These are phyloP conservation scores for Entomobrya proxima DNA, from an alignment of 2,888 invertebrate genomes.

Conservation along the genomic window DNA sequence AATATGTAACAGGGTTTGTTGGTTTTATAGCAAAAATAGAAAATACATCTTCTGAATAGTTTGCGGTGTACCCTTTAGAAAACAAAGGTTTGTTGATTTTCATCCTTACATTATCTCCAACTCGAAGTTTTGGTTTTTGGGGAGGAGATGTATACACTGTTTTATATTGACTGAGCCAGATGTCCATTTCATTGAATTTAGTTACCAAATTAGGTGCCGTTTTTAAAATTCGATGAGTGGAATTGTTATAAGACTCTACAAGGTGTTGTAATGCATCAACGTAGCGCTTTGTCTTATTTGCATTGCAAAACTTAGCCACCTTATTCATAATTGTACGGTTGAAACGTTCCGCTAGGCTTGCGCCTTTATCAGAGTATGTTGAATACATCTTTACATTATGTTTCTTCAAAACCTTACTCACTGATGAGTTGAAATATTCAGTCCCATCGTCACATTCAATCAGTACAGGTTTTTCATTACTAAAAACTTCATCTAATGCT, in stretches of 20 bases:
- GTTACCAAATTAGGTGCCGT: conserved; percentile 14
- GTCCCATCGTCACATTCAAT: not conserved
- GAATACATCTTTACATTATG: not conserved
- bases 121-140: not conserved
- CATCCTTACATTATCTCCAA: not conserved
- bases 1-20: conserved; percentile 40
- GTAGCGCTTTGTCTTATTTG: conserved; percentile 20
- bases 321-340: conserved; percentile 46
- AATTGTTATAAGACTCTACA: conserved; percentile 42
- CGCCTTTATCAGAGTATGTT: conserved; percentile 40
- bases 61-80: conserved; percentile 17
- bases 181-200: conserved; percentile 37
- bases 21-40: not conserved
- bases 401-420: not conserved
- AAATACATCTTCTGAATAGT: conserved; percentile 36
- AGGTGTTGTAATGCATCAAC: conserved; percentile 29
- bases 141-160: not conserved
- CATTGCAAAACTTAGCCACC: conserved; percentile 42
- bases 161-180: not conserved
- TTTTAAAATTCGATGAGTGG: conserved; percentile 12
- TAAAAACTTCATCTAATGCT: not conserved
- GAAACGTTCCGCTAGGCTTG: conserved; percentile 54
- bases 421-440: not conserved
- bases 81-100: not conserved
- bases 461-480: not conserved